These are phyloP conservation scores for Psittacula cyanocephala DNA, from an alignment of 2,113 vertebrate genomes.

Conservation along the genomic window DNA sequence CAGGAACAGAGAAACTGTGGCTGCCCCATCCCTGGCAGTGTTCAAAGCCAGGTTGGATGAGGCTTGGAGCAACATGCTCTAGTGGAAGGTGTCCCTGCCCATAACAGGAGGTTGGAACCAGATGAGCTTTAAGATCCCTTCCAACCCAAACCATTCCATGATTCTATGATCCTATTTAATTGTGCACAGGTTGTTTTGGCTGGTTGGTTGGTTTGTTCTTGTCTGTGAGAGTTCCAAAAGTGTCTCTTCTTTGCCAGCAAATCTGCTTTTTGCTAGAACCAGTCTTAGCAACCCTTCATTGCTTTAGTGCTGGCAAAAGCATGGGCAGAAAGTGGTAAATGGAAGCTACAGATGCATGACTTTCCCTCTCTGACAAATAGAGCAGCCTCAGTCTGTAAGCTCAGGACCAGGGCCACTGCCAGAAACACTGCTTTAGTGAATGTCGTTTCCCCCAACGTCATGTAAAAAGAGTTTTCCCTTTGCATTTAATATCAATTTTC, in stretches of 20 bases:
- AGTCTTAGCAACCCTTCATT: background rate
- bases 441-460: accelerated
- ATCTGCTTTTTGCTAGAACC: background rate
- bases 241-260: background rate
- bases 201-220: no score
- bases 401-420: background rate
- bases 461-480: background rate
- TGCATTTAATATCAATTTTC: background rate
- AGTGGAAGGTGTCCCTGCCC: no score
- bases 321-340: background rate
- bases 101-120: background rate
- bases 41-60: background rate
- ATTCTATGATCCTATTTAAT: background rate
- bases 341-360: background rate
- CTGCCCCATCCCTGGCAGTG: background rate
- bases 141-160: background rate
- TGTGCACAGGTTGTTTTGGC: background rate
- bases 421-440: background rate
- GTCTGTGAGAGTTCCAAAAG: background rate
- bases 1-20: background rate
- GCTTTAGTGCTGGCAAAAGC: background rate
- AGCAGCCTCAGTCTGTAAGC: background rate
- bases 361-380: background rate
- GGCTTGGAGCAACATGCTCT: background rate
- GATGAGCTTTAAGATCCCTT: background rate